These are phyloP conservation scores for Tenebrio molitor DNA, from an alignment of 1,140 invertebrate genomes.

Conservation along the genomic window DNA sequence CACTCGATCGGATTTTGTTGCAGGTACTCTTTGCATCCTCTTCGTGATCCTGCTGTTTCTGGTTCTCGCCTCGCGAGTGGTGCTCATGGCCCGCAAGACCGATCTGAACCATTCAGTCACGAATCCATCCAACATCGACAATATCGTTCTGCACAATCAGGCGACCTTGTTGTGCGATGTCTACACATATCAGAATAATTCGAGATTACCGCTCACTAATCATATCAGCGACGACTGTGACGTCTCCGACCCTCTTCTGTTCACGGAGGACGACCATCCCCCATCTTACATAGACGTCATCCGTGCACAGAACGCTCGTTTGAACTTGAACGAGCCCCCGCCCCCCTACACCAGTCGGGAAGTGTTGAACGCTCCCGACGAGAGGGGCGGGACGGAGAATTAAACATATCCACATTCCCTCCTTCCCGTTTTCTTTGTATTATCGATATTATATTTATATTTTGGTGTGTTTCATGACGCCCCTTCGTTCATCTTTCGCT, in stretches of 20 bases:
- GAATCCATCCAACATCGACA: background rate
- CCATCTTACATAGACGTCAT: constrained; percentile 62
- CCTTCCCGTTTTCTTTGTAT: background rate
- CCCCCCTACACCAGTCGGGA: constrained; percentile 63
- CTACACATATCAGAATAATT: constrained; percentile 51
- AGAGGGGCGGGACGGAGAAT: constrained; percentile 40
- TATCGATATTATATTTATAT: constrained; percentile 21
- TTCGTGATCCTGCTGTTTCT: constrained; percentile 63
- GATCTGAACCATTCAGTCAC: constrained; percentile 51
- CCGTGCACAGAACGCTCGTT: constrained; percentile 21
- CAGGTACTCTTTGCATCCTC: constrained; percentile 61
- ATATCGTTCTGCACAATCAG: constrained; percentile 52
- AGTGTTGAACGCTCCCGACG: constrained; percentile 52
- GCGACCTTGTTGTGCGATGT: constrained; percentile 51
- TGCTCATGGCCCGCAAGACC: constrained; percentile 61
- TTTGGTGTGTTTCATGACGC: constrained; percentile 4
- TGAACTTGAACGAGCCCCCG: constrained; percentile 58
- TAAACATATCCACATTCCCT: constrained; percentile 14
- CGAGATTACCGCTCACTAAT: constrained; percentile 49
- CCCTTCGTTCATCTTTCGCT: background rate
- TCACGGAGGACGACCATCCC: constrained; percentile 58
- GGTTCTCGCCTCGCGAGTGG: constrained; percentile 61
- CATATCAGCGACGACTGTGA: constrained; percentile 57
- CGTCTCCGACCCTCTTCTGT: constrained; percentile 58
- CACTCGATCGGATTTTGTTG: too few relatives aligned